Evolutionary conservation across 2,888 invertebrate genomes (phyloP).

Genomic region (Drosophila melanosoma): DNA sequence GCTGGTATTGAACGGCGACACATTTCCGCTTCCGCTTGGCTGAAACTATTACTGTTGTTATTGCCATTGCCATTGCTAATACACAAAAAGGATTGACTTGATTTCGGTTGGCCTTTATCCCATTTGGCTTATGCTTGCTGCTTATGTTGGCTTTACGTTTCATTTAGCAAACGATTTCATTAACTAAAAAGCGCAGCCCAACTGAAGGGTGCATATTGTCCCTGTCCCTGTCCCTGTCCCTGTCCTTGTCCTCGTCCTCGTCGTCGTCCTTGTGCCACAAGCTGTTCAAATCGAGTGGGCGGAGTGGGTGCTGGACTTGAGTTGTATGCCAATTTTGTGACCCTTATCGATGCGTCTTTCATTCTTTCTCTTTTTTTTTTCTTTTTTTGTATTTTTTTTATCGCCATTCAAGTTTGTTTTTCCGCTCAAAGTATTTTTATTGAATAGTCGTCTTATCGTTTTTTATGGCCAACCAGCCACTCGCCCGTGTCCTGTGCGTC

Average conservation of each 20-base stretch:
- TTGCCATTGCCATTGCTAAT: not conserved
- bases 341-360: conserved; percentile 49
- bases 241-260: no score
- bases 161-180: conserved; percentile 84
- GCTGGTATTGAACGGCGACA: conserved; percentile 71
- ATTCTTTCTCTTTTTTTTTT: not conserved
- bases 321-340: conserved; percentile 48
- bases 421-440: conserved; percentile 84
- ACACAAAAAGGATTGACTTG: conserved; percentile 37
- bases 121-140: conserved; percentile 42
- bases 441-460: conserved; percentile 77
- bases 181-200: conserved; percentile 77
- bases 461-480: conserved; percentile 73
- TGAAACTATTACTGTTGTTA: conserved; percentile 8
- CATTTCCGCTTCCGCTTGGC: conserved; percentile 76
- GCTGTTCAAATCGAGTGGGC: conserved; percentile 62
- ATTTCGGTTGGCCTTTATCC: conserved; percentile 15
- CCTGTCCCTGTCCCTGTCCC: conserved; percentile 34
- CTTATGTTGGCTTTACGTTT: conserved; percentile 80
- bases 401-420: conserved; percentile 83
- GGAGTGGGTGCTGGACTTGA: conserved; percentile 47
- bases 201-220: conserved; percentile 57
- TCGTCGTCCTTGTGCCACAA: conserved; percentile 15
- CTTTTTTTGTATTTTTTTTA: conserved; percentile 44
- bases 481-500: conserved; percentile 57